A percentile compares a stretch with the other conserved stretches of the same genome.
These are phyloP conservation scores for Daktulosphaira vitifoliae DNA, from an alignment of 1,140 invertebrate genomes.

Conservation along the genomic window DNA sequence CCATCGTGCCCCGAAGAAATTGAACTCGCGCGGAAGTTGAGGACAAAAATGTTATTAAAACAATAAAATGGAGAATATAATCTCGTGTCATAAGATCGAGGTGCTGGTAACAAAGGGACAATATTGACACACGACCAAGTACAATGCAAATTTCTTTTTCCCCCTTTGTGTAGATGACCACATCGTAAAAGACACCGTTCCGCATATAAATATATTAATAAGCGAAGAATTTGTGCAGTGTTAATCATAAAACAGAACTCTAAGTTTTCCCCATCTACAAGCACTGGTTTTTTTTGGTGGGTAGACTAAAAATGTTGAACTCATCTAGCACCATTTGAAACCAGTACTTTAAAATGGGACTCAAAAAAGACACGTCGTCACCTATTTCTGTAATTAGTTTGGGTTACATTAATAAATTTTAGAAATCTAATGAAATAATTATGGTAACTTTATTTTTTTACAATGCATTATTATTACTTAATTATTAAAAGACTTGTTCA, in stretches of 20 bases:
- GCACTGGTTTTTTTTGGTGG: conserved; percentile 26
- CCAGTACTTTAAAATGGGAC: conserved; percentile 21
- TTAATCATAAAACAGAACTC: too few relatives aligned
- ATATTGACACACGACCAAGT: not conserved
- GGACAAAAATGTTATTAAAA: conserved; percentile 12
- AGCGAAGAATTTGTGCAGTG: too few relatives aligned
- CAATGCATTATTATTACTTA: too few relatives aligned
- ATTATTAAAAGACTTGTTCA: too few relatives aligned
- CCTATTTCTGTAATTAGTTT: too few relatives aligned
- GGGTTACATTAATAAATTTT: too few relatives aligned
- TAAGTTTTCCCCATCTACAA: not conserved
- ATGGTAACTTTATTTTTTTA: too few relatives aligned
- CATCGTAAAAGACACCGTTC: not conserved
- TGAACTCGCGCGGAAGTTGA: not conserved
- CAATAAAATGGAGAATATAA: conserved; percentile 21
- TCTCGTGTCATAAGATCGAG: too few relatives aligned
- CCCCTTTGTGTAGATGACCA: too few relatives aligned
- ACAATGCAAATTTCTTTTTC: not conserved
- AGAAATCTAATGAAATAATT: too few relatives aligned
- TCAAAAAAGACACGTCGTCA: too few relatives aligned
- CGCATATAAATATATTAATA: too few relatives aligned
- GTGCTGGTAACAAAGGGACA: not conserved
- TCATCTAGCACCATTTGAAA: conserved; percentile 32
- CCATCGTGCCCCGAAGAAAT: conserved; percentile 15
- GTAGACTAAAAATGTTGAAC: not conserved